Base-by-base conservation (phyloP, 2,113 vertebrate species). In the Psittacara wagleri region DNA sequence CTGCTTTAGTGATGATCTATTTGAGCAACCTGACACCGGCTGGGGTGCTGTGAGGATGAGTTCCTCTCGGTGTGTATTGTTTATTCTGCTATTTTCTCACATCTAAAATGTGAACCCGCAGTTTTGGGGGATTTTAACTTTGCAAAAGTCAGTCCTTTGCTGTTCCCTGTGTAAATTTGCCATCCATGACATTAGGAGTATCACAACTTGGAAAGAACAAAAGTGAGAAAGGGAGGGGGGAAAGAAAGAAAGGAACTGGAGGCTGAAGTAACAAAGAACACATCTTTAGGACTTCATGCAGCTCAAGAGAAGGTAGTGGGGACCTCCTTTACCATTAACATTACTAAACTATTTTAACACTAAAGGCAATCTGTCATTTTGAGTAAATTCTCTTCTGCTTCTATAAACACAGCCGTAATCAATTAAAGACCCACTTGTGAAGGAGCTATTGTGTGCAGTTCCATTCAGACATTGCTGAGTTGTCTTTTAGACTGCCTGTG, bases 351-450 rank as follows among this genome's bases (percentile, higher is more conserved):
- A 72, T 95, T 96, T 95, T 94, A 86, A 96, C 96, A 97, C 96
- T 96, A 94, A 98, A 98, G 97, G 88, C 96, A 96, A 94, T 98
- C 97, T 98, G 98, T 98, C 97, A 97, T 97, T 97, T 97, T 98
- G 97, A 97, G 94, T 98, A 98, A 98, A 97, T 97, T 98, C 95
- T 97, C 96, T 98, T 97, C 97, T 97, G 98, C 97, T 98, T 98
- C 97, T 97, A 94, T 98, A 98, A 98, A 98, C 98, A 98, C 97
- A 98, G 98, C 97, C 93, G 93, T 97, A 97, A 98, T 98, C 98
- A 98, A 98, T 98, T 98, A 98, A 98, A 98, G 97, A 94, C 91
- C 74, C 55, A 85, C 96, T 98, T 97, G 97, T 98, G 96, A 98
- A 98, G 97, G 97, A 96, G 95, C 97, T 97, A 97, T 98, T 98